A percentile compares a stretch with the other conserved stretches of the same genome.
phyloP scores from a whole-genome alignment of 30 jellyfish, hydroid and myxozoan species.

The Morbakka virulenta region DNA sequence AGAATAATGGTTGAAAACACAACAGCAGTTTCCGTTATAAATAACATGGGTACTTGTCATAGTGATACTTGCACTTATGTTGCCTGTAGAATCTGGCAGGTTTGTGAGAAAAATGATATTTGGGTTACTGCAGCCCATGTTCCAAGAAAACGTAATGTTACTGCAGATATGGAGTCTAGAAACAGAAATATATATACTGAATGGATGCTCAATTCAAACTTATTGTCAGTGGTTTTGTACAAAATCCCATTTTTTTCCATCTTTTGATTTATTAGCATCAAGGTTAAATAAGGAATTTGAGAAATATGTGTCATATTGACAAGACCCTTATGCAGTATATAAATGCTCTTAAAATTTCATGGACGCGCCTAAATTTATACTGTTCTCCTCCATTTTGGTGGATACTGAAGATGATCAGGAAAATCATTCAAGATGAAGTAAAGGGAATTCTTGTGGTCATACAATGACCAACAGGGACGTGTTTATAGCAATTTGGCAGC shows the following conservation, averaged over 20 bases:
- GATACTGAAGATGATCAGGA: conserved; percentile 1
- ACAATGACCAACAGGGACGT: conserved; percentile 39
- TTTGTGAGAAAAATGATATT: conserved; percentile 11
- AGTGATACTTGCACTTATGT: conserved; percentile 6
- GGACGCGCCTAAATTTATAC: conserved; percentile 24
- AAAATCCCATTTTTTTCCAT: neutral
- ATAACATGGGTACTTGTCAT: conserved; percentile 35
- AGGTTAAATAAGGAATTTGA: conserved; percentile 21
- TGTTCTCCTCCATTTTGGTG: conserved; percentile 39
- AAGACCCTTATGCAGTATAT: conserved; percentile 37
- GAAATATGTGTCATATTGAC: conserved; percentile 30
- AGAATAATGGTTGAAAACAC: conserved; percentile 37
- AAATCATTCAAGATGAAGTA: conserved; percentile 14
- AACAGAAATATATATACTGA: conserved; percentile 3
- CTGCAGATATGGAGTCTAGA: conserved; percentile 34
- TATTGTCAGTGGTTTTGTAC: neutral
- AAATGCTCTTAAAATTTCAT: conserved; percentile 26
- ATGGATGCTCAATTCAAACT: conserved; percentile 14
- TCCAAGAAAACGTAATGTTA: conserved; percentile 29
- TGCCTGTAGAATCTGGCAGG: conserved; percentile 6
- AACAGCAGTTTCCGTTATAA: conserved; percentile 29
- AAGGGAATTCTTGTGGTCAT: conserved; percentile 31
- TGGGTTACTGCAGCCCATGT: conserved; percentile 46
- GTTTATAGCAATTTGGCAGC: neutral
- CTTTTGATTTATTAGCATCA: conserved; percentile 34